A percentile compares a stretch with the other conserved stretches of the same genome.
These are phyloP conservation scores for Myotis brandtii DNA, from an alignment of 2,113 vertebrate species.

Conservation along the genomic window DNA sequence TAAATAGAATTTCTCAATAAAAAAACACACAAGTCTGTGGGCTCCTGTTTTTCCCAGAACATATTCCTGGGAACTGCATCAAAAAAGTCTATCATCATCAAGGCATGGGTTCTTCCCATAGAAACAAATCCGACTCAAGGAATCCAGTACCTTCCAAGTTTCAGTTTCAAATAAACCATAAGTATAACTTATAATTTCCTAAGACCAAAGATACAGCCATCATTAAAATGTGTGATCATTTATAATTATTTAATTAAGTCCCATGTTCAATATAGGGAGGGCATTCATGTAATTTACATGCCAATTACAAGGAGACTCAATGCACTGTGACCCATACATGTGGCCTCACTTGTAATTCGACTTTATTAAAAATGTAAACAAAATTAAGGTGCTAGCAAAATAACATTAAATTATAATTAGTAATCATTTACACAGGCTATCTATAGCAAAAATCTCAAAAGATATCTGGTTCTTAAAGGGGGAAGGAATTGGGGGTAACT, in stretches of 20 bases:
- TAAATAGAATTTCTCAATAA: constrained; percentile 70
- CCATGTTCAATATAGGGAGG: background rate
- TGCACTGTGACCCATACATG: background rate
- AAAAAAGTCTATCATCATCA: constrained; percentile 40
- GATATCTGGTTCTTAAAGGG: background rate
- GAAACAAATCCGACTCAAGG: constrained; percentile 1
- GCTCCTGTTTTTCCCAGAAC: constrained; percentile 23
- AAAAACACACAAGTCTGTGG: constrained; percentile 20
- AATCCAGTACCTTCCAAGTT: background rate
- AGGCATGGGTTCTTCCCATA: background rate
- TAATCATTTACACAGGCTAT: constrained; percentile 13
- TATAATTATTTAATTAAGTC: background rate
- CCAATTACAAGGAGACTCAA: background rate
- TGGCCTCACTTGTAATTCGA: background rate
- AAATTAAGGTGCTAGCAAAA: constrained; percentile 34
- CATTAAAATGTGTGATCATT: background rate
- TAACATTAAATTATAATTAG: constrained; percentile 23
- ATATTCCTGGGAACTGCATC: constrained; percentile 26
- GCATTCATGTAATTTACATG: background rate
- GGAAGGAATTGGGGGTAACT: background rate
- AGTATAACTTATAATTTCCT: background rate
- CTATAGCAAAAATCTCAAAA: background rate
- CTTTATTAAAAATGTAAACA: constrained; percentile 64
- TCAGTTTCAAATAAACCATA: background rate
- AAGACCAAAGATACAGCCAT: constrained; percentile 4